These are phyloP conservation scores for Ceratina japonica DNA, from an alignment of 1,140 invertebrate species.

Conservation along the genomic window DNA sequence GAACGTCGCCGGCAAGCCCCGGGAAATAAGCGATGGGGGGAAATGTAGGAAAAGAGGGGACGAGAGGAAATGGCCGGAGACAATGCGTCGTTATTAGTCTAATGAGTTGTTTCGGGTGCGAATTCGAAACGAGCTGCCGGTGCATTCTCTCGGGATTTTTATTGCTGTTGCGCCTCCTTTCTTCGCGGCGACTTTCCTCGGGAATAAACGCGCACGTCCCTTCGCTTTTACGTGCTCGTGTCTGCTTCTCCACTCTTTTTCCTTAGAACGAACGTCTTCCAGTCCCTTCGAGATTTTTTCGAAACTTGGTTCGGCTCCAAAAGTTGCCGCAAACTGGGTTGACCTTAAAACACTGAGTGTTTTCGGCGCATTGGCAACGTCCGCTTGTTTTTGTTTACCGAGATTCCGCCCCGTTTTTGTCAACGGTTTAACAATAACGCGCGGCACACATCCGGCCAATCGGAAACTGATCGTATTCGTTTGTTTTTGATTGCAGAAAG, in stretches of 20 bases:
- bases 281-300: too few species aligned
- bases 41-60: not conserved
- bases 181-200: too few species aligned
- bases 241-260: not conserved
- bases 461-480: not conserved
- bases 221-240: not conserved
- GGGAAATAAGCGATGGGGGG: not conserved
- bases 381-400: too few species aligned
- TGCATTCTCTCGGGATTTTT: slow-evolving; percentile 3
- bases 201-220: not conserved
- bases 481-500: slow-evolving; percentile 91
- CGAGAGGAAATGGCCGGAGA: not conserved
- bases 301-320: too few species aligned
- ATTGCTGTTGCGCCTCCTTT: not conserved
- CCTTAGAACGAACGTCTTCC: too few species aligned
- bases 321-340: too few species aligned
- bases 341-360: too few species aligned
- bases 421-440: not conserved
- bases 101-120: slow-evolving; percentile 32
- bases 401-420: not conserved
- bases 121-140: slow-evolving; percentile 5
- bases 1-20: not conserved
- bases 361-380: too few species aligned
- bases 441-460: too few species aligned
- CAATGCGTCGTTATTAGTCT: slow-evolving; percentile 43